Evolutionary conservation across 2,113 vertebrate genomes (phyloP), one percentile per base, ranked within the genome.

Genomic region (Oryzias woworae): DNA sequence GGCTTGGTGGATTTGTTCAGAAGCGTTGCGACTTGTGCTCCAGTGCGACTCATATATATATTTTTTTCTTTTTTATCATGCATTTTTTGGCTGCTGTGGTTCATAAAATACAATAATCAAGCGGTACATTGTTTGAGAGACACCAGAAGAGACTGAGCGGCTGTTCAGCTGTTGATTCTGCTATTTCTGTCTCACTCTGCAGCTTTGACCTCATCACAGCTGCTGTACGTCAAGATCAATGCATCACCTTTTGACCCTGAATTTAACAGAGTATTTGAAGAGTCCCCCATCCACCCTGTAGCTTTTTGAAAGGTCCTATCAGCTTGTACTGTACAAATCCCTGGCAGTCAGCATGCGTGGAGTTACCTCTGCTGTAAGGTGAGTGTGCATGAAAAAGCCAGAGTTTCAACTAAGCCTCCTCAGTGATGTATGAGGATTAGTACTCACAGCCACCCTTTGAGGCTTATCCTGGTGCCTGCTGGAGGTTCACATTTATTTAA

Each of bases 401-500:
- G 81, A 73, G 73, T 82, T 79, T 66, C 81, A 31, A 62, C 79
- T 86, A 88, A 89, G 80, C 85, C 75, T 83, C 73, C 74, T 61
- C 82, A 87, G 85, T 85, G 88, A 86, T 87, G 86, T 84, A 73
- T 66, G 64, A 57, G 72, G 77, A 88, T 90, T 87, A 83, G 70
- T 64, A 73, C 82, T 78, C 81, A 73, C 82, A 81, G 80, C 72
- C 63, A 64, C 77, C 77, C 83, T 75, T 36, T 28, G 26, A 69
- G 83, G 86, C 79, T 90, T 89, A 90, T 89, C 85, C 83, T 64
- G 48, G 48, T 53, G 79, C 82, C 71, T 77, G 83, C 70, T 85
- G 73, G 81, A 85, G 78, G 73, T 88, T 87, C 81, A 89, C 86
- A 71, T 88, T 85, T 48, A 78, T 83, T 84, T 89, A 79, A 86